Conservation (phyloP, 2,888 invertebrate genomes). For the Macroteleia sp. region DNA sequence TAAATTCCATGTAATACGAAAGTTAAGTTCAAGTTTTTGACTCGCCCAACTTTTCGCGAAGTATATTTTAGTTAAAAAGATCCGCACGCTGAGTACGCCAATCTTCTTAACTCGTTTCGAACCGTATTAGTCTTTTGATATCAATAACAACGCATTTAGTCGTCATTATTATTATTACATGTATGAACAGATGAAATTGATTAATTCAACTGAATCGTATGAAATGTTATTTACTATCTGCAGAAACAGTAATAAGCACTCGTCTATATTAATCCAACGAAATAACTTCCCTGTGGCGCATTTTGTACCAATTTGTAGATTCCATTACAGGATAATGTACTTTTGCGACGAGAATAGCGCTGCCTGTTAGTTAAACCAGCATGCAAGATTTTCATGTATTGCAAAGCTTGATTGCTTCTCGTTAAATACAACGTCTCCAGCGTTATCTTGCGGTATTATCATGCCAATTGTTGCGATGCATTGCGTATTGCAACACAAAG, state of each 20-base stretch:
- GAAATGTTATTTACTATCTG: conserved; percentile 38
- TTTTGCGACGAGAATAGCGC: conserved; percentile 39
- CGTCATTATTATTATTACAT: neutral
- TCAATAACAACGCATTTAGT: neutral
- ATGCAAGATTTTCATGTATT: conserved; percentile 60
- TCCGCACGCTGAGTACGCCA: neutral
- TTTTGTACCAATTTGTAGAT: conserved; percentile 60
- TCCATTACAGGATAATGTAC: conserved; percentile 56
- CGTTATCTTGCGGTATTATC: conserved; percentile 58
- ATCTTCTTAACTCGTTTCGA: neutral
- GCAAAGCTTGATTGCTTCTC: conserved; percentile 57
- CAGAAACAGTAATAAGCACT: conserved; percentile 43
- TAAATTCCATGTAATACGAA: too few species aligned
- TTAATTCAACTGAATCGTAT: conserved; percentile 16
- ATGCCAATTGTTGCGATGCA: conserved; percentile 54
- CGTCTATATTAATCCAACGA: conserved; percentile 50
- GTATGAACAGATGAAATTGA: conserved; percentile 18
- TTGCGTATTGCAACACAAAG: conserved; percentile 33
- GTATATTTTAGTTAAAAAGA: too few species aligned
- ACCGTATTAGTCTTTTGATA: neutral
- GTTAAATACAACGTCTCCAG: conserved; percentile 58
- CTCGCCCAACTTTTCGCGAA: too few species aligned
- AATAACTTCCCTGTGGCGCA: conserved; percentile 52
- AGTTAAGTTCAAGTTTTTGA: too few species aligned
- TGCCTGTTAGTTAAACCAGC: conserved; percentile 51